Conservation (phyloP, 2,113 vertebrate species). For the Lasiurus borealis region DNA sequence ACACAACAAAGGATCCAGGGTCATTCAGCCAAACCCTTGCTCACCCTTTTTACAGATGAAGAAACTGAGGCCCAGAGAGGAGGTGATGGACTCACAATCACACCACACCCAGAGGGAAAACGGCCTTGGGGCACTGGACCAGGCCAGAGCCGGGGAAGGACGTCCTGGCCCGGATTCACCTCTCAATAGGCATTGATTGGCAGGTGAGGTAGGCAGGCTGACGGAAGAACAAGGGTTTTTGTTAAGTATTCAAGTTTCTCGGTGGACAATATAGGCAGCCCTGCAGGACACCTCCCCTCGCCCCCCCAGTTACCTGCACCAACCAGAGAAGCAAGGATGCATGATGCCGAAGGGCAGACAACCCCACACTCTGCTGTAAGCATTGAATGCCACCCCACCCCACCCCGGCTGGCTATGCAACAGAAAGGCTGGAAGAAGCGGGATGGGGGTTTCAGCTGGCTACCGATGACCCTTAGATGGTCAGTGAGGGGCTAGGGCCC, state of each 20-base stretch:
- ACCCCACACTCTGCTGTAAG: background rate
- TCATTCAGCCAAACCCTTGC: background rate
- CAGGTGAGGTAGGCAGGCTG: background rate
- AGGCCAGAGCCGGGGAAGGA: background rate
- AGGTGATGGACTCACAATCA: background rate
- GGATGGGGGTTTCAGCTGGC: background rate
- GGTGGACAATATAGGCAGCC: background rate
- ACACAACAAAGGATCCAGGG: background rate
- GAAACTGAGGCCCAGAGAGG: background rate
- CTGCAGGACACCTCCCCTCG: background rate
- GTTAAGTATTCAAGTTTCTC: background rate
- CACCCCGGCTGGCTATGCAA: background rate
- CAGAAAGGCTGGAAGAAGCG: background rate
- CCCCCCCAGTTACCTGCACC: background rate
- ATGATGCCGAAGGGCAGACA: background rate
- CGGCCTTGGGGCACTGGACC: too few relatives aligned
- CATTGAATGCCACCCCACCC: rapidly evolving
- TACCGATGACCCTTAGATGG: too few relatives aligned
- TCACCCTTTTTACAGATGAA: background rate
- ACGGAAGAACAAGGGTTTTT: background rate
- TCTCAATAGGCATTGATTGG: rapidly evolving
- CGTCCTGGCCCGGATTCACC: too few relatives aligned
- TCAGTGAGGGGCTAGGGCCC: background rate
- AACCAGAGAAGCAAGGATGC: background rate
- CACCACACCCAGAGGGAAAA: background rate